A percentile compares a stretch with the other conserved stretches of the same genome.
Evolutionary conservation across 2,888 invertebrate genomes (phyloP).

Genomic region (Ischnura elegans): DNA sequence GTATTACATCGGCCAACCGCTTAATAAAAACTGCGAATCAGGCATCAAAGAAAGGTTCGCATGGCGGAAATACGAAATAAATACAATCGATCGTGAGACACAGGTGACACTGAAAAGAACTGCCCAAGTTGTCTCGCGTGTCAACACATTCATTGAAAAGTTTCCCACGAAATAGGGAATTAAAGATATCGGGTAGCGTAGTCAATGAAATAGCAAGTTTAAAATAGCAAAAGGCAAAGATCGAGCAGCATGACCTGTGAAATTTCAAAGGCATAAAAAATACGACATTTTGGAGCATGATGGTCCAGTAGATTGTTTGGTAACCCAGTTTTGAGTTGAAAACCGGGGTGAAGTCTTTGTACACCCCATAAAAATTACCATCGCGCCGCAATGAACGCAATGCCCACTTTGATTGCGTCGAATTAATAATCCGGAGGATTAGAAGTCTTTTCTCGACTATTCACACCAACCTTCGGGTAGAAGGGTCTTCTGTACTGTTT

Average conservation of each 20-base stretch:
- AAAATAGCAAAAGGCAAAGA: neutral
- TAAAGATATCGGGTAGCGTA: neutral
- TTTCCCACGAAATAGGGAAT: neutral
- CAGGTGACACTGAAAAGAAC: neutral
- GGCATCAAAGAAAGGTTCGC: neutral
- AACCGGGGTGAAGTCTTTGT: too few relatives aligned
- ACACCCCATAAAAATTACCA: too few relatives aligned
- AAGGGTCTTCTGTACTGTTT: too few relatives aligned
- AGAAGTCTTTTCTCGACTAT: too few relatives aligned
- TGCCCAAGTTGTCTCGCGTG: neutral
- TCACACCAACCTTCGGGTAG: too few relatives aligned
- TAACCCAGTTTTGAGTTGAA: too few relatives aligned
- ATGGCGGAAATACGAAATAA: conserved; percentile 5
- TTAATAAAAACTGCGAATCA: neutral
- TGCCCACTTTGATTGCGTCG: too few relatives aligned
- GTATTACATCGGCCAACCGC: neutral
- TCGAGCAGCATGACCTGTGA: neutral
- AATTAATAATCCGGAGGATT: too few relatives aligned
- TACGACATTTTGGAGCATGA: too few relatives aligned
- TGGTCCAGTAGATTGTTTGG: too few relatives aligned
- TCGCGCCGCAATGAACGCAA: too few relatives aligned
- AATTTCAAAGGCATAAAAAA: neutral
- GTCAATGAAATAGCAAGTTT: neutral
- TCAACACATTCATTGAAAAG: neutral
- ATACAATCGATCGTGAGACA: neutral